phyloP scores from a whole-genome alignment of 2,113 vertebrate species.

The Colaptes auratus region DNA sequence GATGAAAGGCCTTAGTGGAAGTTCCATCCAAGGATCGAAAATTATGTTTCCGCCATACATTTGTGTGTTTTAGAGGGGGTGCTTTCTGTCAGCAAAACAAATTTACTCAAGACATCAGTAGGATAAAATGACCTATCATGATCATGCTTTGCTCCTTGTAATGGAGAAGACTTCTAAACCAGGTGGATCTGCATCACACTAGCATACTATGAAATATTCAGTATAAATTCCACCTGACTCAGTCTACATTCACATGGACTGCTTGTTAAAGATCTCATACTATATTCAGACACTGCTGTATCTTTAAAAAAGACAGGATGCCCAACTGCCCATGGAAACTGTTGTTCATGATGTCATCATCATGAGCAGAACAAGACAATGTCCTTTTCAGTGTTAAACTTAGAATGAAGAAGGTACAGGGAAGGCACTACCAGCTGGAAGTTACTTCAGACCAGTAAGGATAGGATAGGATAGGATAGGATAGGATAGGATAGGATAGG shows the following conservation, averaged over 20 bases:
- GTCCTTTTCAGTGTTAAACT: background rate
- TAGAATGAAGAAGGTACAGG: background rate
- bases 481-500: no score
- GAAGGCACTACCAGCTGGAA: background rate
- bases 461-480: no score
- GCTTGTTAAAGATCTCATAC: background rate
- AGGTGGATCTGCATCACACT: background rate
- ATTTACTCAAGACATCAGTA: background rate
- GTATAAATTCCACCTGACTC: background rate
- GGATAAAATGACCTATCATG: background rate
- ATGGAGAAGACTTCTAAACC: background rate
- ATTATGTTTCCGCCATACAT: conserved; percentile 88
- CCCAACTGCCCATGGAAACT: background rate
- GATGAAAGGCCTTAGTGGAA: conserved; percentile 94
- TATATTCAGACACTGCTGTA: background rate
- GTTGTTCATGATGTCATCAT: rapidly evolving
- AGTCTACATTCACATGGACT: background rate
- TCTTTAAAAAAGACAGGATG: no score
- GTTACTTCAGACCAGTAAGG: background rate
- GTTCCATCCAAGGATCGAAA: conserved; percentile 91
- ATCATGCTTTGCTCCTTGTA: background rate
- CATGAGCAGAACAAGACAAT: rapidly evolving
- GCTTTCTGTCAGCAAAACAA: conserved; percentile 75
- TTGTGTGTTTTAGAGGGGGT: conserved; percentile 83
- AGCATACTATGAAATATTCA: background rate